These are phyloP conservation scores for Agrotis clavis DNA, from an alignment of 2,888 invertebrate genomes.

Conservation along the genomic window DNA sequence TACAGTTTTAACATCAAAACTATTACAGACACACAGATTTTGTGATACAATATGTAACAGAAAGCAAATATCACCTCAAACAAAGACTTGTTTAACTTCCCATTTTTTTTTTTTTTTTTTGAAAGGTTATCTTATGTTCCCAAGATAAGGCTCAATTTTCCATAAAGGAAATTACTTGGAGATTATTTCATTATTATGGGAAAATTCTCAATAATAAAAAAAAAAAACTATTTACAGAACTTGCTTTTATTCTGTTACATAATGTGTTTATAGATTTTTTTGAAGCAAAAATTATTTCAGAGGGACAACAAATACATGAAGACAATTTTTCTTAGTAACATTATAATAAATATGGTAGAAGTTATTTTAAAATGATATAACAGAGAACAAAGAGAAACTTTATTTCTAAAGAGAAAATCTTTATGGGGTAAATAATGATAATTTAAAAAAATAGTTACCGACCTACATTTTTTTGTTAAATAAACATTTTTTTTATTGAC, in stretches of 20 bases:
- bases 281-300: constrained; percentile 34
- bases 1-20: constrained; percentile 30
- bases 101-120: background rate
- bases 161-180: background rate
- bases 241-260: constrained; percentile 17
- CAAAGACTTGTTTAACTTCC: background rate
- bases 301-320: constrained; percentile 10
- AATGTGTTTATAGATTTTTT: constrained; percentile 20
- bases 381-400: background rate
- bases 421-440: too few species aligned
- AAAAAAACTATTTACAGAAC: background rate
- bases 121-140: constrained; percentile 17
- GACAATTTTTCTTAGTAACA: constrained; percentile 10
- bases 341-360: background rate
- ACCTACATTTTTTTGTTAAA: background rate
- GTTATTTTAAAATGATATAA: background rate
- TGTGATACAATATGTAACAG: constrained; percentile 23
- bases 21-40: constrained; percentile 13
- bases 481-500: too few species aligned
- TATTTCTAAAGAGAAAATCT: too few species aligned
- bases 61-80: constrained; percentile 2
- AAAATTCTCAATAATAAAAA: constrained; percentile 1
- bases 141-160: background rate
- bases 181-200: background rate
- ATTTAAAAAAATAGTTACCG: too few species aligned